Evolutionary conservation across 2,888 invertebrate species (phyloP).

Genomic region (Hyalella azteca): DNA sequence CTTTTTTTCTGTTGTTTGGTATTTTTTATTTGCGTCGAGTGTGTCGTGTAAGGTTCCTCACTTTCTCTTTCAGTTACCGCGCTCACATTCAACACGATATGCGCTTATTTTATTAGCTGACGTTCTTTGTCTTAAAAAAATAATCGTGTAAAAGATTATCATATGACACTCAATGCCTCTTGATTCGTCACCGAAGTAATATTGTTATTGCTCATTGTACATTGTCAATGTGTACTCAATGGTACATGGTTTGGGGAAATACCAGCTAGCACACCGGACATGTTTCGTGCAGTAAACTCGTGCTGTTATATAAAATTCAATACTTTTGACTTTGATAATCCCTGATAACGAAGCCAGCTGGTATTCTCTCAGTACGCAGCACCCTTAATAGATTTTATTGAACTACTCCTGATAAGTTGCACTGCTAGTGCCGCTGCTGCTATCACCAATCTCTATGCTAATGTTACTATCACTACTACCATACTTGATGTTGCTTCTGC

Average conservation of each 20-base stretch:
- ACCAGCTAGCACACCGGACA: background rate
- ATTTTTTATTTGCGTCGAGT: no score
- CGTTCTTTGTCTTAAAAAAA: no score
- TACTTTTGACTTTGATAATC: no score
- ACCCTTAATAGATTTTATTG: background rate
- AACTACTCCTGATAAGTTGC: background rate
- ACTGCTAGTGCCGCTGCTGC: slow-evolving; percentile 20
- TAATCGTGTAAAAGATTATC: no score
- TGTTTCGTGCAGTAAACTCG: background rate
- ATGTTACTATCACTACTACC: no score
- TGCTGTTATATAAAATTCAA: no score
- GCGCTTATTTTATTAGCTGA: no score
- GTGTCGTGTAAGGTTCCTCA: no score
- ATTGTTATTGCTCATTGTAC: background rate
- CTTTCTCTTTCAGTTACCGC: no score
- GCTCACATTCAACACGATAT: no score
- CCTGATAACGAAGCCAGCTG: background rate
- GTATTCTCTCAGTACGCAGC: background rate
- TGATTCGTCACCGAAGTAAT: background rate
- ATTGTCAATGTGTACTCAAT: slow-evolving; percentile 26
- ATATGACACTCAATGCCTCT: slow-evolving; percentile 11
- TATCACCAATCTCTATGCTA: background rate
- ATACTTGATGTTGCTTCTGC: slow-evolving; percentile 32
- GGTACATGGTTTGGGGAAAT: background rate
- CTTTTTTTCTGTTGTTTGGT: no score